Conservation (phyloP, 2,797 vertebrate genomes). For the Nyctalus aviator region DNA sequence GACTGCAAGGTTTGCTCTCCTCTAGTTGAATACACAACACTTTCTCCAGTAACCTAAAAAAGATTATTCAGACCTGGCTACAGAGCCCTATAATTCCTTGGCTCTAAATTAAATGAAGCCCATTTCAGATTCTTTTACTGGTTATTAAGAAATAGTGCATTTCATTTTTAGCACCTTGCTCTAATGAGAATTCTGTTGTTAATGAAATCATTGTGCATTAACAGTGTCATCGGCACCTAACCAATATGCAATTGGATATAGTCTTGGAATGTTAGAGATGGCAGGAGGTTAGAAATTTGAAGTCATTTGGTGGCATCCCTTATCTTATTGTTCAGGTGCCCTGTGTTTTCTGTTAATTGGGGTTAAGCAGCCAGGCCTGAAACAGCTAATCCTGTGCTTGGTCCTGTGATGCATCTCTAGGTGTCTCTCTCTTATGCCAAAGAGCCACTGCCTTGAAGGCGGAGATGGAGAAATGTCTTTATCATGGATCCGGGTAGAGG, state of each 20-base stretch:
- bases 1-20: not conserved
- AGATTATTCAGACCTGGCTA: constrained; percentile 43
- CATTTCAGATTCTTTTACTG: constrained; percentile 62
- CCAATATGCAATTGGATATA: not conserved
- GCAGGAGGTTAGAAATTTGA: not conserved
- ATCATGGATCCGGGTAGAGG: not conserved
- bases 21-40: not conserved
- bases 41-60: constrained; percentile 49
- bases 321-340: not conserved
- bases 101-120: constrained; percentile 72
- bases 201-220: constrained; percentile 64
- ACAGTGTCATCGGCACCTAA: constrained; percentile 13
- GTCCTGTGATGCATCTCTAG: not conserved
- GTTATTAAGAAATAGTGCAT: constrained; percentile 65
- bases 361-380: not conserved
- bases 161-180: constrained; percentile 67
- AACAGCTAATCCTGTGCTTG: not conserved
- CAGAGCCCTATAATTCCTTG: constrained; percentile 49
- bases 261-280: not conserved
- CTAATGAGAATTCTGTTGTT: constrained; percentile 65
- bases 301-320: not conserved
- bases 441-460: not conserved
- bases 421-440: not conserved
- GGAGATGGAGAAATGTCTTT: not conserved
- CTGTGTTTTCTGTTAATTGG: not conserved